Evolutionary conservation across 2,113 vertebrate genomes (phyloP).

Genomic region (Puma concolor): DNA sequence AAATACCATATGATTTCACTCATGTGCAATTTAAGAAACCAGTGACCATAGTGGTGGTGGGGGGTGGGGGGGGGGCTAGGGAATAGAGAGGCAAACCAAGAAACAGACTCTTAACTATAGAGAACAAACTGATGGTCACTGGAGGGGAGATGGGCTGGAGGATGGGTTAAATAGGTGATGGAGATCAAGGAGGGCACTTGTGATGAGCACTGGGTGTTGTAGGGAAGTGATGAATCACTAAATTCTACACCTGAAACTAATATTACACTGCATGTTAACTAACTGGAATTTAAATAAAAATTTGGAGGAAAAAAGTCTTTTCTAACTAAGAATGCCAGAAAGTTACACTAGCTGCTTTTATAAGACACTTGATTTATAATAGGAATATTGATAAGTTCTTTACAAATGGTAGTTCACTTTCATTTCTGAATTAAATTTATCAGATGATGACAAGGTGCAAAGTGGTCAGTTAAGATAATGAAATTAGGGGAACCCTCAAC

Average conservation of each 20-base stretch:
- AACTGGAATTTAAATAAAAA: background rate
- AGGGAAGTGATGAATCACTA: background rate
- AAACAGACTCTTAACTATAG: background rate
- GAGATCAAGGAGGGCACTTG: background rate
- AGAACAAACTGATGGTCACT: background rate
- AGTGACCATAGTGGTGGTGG: background rate
- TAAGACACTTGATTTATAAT: background rate
- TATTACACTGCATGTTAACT: background rate
- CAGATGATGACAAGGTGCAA: background rate
- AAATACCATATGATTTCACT: background rate
- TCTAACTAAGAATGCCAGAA: background rate
- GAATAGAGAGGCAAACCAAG: background rate
- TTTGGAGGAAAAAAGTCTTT: background rate
- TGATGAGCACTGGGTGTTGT: background rate
- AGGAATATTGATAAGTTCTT: background rate
- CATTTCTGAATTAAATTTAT: background rate
- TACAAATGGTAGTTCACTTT: background rate
- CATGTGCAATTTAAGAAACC: background rate
- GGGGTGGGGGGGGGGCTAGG: no score
- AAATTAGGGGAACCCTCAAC: background rate
- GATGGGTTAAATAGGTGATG: background rate
- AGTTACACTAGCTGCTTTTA: background rate
- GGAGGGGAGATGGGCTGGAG: background rate
- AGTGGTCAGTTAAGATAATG: background rate
- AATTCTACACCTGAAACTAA: background rate